Evolutionary conservation across 2,113 vertebrate species (phyloP).

Genomic region (Sceloporus tristichus): DNA sequence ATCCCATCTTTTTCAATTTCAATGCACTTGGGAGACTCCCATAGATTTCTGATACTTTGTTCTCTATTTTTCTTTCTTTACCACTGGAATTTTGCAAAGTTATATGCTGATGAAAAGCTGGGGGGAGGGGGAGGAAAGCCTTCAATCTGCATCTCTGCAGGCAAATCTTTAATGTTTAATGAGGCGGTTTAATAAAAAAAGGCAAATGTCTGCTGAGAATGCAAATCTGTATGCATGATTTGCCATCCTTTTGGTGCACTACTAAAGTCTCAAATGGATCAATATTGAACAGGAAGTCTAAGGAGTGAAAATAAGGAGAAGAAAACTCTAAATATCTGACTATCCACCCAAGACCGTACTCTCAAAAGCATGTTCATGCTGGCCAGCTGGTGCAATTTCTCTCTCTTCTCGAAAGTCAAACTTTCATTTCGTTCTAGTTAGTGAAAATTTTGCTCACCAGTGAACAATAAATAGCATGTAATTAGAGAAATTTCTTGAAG

Average conservation of each 20-base stretch:
- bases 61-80: slow-evolving; percentile 22
- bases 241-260: slow-evolving; percentile 46
- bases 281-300: slow-evolving; percentile 49
- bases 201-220: slow-evolving; percentile 55
- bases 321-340: slow-evolving; percentile 35
- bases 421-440: slow-evolving; percentile 44
- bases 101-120: slow-evolving; percentile 46
- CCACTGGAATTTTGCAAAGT: slow-evolving; percentile 28
- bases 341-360: slow-evolving; percentile 36
- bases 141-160: slow-evolving; percentile 50
- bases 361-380: slow-evolving; percentile 37
- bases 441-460: not conserved
- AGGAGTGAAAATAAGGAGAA: slow-evolving; percentile 47
- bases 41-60: not conserved
- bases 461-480: slow-evolving; percentile 9
- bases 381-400: not conserved
- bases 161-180: slow-evolving; percentile 71
- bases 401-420: not conserved
- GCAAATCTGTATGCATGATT: slow-evolving; percentile 57
- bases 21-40: slow-evolving; percentile 15
- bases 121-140: slow-evolving; percentile 19
- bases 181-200: slow-evolving; percentile 62
- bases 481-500: slow-evolving; percentile 12
- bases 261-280: slow-evolving; percentile 61
- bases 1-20: not conserved